A percentile compares a stretch with the other conserved stretches of the same genome.
These are phyloP conservation scores for Mirounga angustirostris DNA, from an alignment of 2,113 vertebrate genomes.

Conservation along the genomic window DNA sequence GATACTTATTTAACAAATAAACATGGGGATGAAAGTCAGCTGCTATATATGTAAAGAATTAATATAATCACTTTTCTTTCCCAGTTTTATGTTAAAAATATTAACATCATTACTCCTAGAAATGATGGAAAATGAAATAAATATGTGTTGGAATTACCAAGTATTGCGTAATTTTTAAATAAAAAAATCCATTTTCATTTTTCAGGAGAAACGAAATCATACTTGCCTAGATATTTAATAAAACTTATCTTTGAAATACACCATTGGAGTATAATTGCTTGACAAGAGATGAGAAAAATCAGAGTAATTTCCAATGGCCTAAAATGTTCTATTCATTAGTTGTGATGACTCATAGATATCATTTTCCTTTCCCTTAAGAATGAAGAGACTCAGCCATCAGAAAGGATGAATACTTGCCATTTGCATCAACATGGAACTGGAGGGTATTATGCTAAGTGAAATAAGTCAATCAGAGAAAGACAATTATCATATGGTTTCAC, in stretches of 20 bases:
- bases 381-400: not conserved
- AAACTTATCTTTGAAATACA: conserved; percentile 10
- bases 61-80: not conserved
- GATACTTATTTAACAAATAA: not conserved
- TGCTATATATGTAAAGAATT: not conserved
- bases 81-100: not conserved
- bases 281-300: not conserved
- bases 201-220: not conserved
- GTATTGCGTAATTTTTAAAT: not conserved
- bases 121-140: not conserved
- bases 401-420: no score
- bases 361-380: conserved; percentile 45
- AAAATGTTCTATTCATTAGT: not conserved
- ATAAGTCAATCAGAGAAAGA: no score
- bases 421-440: no score
- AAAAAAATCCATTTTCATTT: not conserved
- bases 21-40: not conserved
- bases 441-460: no score
- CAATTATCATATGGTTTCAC: no score
- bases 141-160: not conserved
- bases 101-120: not conserved
- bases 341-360: not conserved
- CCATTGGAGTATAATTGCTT: not conserved
- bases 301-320: not conserved
- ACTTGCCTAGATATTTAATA: not conserved